These are phyloP conservation scores for Coendou prehensilis DNA, from an alignment of 2,797 vertebrate species.

Conservation along the genomic window DNA sequence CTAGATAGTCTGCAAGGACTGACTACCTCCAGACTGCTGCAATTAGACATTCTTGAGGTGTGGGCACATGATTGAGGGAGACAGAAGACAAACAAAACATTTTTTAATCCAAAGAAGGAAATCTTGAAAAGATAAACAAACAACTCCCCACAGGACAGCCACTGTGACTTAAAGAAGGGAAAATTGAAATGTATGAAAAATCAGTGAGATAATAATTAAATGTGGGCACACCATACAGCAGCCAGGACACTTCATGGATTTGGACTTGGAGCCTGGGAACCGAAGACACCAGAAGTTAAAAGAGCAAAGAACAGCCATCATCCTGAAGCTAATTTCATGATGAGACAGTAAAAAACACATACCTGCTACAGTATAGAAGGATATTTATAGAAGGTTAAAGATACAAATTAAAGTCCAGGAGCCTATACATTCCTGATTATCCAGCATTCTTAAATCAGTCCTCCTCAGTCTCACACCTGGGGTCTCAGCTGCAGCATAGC, in stretches of 20 bases:
- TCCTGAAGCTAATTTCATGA: slow-evolving; percentile 90
- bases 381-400: slow-evolving; percentile 95
- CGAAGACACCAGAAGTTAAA: slow-evolving; percentile 88
- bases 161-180: slow-evolving; percentile 88
- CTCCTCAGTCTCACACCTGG: slow-evolving; percentile 96
- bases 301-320: slow-evolving; percentile 86
- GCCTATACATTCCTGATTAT: slow-evolving; percentile 95
- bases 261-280: slow-evolving; percentile 87
- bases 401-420: slow-evolving; percentile 92
- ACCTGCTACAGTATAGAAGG: slow-evolving; percentile 88
- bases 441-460: slow-evolving; percentile 95
- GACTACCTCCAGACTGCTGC: slow-evolving; percentile 76
- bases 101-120: slow-evolving; percentile 87
- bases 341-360: slow-evolving; percentile 89
- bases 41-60: slow-evolving; percentile 79
- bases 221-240: slow-evolving; percentile 84
- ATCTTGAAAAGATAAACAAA: slow-evolving; percentile 87
- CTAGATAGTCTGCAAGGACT: slow-evolving; percentile 61
- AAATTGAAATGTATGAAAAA: slow-evolving; percentile 92
- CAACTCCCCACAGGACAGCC: slow-evolving; percentile 86
- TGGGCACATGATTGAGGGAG: background rate
- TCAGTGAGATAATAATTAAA: slow-evolving; percentile 93
- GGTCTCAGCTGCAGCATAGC: slow-evolving; percentile 94
- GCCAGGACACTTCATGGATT: slow-evolving; percentile 86
- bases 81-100: slow-evolving; percentile 78